Percentiles rank a stretch among this genome's conserved stretches.
Evolutionary conservation across 1,140 invertebrate genomes (phyloP).

Genomic region (Chrysopa pallens): DNA sequence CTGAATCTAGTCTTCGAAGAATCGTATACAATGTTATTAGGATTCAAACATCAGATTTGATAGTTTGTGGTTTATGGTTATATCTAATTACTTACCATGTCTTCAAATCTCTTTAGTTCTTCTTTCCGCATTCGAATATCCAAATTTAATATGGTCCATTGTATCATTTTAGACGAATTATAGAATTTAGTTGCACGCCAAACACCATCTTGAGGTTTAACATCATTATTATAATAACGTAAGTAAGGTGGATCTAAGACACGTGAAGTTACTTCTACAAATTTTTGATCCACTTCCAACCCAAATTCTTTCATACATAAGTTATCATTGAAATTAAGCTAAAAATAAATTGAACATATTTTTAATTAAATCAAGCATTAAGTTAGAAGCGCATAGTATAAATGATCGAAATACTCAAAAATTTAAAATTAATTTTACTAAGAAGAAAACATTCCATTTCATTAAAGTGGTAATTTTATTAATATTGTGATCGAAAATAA

Average conservation of each 20-base stretch:
- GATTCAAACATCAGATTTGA: too few relatives aligned
- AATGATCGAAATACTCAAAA: too few relatives aligned
- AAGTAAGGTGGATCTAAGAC: constrained; percentile 33
- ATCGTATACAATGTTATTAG: too few relatives aligned
- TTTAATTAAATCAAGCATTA: too few relatives aligned
- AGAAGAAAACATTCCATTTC: too few relatives aligned
- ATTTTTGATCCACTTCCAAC: constrained; percentile 27
- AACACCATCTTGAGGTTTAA: constrained; percentile 19
- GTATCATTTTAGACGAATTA: constrained; percentile 6
- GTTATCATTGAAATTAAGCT: constrained; percentile 26
- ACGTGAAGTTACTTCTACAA: constrained; percentile 34
- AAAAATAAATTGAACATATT: too few relatives aligned
- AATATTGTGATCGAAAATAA: too few relatives aligned
- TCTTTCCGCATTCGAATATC: constrained; percentile 8
- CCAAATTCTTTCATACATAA: constrained; percentile 35
- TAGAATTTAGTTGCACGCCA: constrained; percentile 26
- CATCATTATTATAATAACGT: constrained; percentile 19
- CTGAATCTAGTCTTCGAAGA: too few relatives aligned
- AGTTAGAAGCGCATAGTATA: too few relatives aligned
- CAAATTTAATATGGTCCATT: constrained; percentile 27
- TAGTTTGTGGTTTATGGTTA: too few relatives aligned
- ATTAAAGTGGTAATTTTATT: too few relatives aligned
- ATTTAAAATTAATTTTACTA: too few relatives aligned
- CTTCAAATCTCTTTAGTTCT: constrained; percentile 7
- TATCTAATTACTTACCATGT: constrained; percentile 9